Percentiles rank a stretch among this genome's conserved stretches.
phyloP scores from a whole-genome alignment of 2,113 vertebrate species.

The Notarius quadriscutis region DNA sequence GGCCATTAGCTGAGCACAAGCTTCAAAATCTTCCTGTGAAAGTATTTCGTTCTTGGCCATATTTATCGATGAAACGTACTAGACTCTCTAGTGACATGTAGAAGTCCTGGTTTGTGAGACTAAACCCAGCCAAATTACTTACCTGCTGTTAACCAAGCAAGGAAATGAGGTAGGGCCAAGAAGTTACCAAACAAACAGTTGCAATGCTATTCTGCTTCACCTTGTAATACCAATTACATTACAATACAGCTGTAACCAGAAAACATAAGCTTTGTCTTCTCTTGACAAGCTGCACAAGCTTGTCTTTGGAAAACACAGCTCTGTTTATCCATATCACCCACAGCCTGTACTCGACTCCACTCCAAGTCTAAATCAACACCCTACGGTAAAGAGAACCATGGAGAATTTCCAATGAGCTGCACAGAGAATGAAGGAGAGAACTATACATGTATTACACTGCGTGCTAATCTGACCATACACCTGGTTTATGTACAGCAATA shows the following conservation, averaged over 20 bases:
- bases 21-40: not conserved
- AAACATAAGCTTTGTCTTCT: slow-evolving; percentile 10
- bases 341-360: not conserved
- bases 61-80: not conserved
- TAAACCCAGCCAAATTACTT: not conserved
- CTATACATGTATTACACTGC: not conserved
- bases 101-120: not conserved
- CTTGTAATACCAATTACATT: not conserved
- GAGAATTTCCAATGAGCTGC: slow-evolving; percentile 7
- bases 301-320: not conserved
- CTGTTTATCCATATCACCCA: slow-evolving; percentile 23
- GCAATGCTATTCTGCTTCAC: not conserved
- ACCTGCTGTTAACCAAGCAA: not conserved
- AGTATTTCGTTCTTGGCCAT: not conserved
- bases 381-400: slow-evolving; percentile 26
- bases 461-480: slow-evolving; percentile 24
- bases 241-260: not conserved
- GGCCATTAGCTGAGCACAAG: not conserved
- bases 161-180: too few species aligned
- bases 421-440: slow-evolving; percentile 13
- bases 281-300: slow-evolving; percentile 29
- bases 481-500: slow-evolving; percentile 9
- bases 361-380: slow-evolving; percentile 14
- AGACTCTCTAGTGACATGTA: not conserved
- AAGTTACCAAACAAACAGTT: too few species aligned